These are phyloP conservation scores for Heliornis fulica DNA, from an alignment of 2,113 vertebrate genomes.

Conservation along the genomic window DNA sequence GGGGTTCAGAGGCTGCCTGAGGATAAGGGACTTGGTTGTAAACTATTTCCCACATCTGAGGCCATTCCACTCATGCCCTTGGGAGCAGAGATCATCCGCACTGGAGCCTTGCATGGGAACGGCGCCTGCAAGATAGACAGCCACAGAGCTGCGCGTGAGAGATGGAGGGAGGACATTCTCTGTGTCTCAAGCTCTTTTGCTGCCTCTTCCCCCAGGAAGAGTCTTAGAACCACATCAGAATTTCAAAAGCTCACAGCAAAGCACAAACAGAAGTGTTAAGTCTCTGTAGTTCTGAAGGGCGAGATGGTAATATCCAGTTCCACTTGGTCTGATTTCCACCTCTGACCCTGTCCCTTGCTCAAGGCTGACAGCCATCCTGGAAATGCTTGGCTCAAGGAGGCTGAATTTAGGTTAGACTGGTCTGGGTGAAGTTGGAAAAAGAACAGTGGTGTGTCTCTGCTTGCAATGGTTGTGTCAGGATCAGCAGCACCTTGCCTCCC, in stretches of 20 bases:
- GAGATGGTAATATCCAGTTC: background rate
- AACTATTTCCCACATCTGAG: background rate
- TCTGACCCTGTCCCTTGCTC: background rate
- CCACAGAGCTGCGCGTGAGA: background rate
- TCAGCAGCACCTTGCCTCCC: background rate
- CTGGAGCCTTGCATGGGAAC: background rate
- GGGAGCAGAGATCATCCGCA: background rate
- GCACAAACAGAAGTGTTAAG: background rate
- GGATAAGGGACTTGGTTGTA: background rate
- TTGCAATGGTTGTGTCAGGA: background rate
- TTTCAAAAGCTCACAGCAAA: background rate
- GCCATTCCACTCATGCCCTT: background rate
- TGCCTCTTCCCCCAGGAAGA: background rate
- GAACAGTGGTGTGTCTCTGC: background rate
- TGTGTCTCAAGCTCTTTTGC: background rate
- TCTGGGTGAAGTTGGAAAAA: background rate
- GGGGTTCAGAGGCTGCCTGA: background rate
- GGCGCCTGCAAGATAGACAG: background rate
- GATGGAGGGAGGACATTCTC: background rate
- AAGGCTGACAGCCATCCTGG: background rate
- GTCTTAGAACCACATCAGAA: background rate
- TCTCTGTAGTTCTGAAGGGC: background rate
- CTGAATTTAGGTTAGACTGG: background rate
- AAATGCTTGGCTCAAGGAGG: background rate
- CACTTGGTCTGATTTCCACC: background rate